These are phyloP conservation scores for Acanthococcus lagerstroemiae DNA, from an alignment of 2,888 invertebrate genomes.

Conservation along the genomic window DNA sequence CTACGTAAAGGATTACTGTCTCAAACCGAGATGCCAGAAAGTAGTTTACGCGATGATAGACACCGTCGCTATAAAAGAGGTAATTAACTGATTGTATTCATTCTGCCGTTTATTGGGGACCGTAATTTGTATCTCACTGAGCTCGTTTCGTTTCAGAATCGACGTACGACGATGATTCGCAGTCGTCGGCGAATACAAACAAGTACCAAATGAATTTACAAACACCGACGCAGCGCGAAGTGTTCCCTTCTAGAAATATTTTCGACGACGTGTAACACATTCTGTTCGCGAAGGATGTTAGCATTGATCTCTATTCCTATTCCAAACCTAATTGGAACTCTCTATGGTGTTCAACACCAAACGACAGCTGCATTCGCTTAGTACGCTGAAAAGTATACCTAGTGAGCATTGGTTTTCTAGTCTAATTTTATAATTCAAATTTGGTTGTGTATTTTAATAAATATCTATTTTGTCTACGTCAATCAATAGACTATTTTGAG, in stretches of 20 bases:
- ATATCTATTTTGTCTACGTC: too few relatives aligned
- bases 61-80: neutral
- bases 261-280: neutral
- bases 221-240: neutral
- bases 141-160: neutral
- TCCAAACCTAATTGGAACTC: too few relatives aligned
- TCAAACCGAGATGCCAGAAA: slow-evolving; percentile 2
- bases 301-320: too few relatives aligned
- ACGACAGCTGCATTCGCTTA: too few relatives aligned
- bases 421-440: too few relatives aligned
- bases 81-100: neutral
- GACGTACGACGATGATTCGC: neutral
- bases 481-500: too few relatives aligned
- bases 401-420: too few relatives aligned
- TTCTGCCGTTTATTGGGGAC: neutral
- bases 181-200: neutral
- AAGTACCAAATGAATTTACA: neutral
- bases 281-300: too few relatives aligned
- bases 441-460: too few relatives aligned
- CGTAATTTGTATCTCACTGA: neutral
- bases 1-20: slow-evolving; percentile 27
- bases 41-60: neutral
- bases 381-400: too few relatives aligned
- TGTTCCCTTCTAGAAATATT: neutral
- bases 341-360: too few relatives aligned